Conservation (phyloP, 2,797 vertebrate genomes). For the Melanotaenia parkinsoni region DNA sequence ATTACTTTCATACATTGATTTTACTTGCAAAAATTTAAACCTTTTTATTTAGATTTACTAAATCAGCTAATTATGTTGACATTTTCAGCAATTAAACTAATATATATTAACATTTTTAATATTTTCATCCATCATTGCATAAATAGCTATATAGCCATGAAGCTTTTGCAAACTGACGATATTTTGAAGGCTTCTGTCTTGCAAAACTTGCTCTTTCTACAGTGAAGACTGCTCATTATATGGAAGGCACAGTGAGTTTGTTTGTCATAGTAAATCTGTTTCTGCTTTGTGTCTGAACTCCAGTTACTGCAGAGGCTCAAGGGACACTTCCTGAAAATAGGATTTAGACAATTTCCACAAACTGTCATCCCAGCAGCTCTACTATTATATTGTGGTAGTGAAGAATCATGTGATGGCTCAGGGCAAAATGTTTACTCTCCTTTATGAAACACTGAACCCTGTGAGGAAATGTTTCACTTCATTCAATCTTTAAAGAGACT, state of each 20-base stretch:
- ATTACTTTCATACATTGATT: background rate
- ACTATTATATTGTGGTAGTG: constrained; percentile 40
- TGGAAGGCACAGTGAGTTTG: constrained; percentile 24
- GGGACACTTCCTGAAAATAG: constrained; percentile 61
- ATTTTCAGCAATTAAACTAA: background rate
- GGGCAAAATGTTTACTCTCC: constrained; percentile 36
- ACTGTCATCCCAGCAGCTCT: constrained; percentile 49
- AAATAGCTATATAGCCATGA: background rate
- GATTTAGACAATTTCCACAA: constrained; percentile 66
- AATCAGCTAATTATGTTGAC: background rate
- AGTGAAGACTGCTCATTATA: constrained; percentile 27
- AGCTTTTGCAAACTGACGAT: background rate
- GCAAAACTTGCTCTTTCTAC: background rate
- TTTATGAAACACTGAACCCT: constrained; percentile 49
- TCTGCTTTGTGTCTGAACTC: constrained; percentile 48
- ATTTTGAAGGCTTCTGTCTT: background rate
- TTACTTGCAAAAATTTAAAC: background rate
- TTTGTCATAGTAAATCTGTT: constrained; percentile 57
- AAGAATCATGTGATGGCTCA: constrained; percentile 38
- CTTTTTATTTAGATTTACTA: background rate
- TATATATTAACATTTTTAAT: no score
- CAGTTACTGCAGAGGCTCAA: constrained; percentile 35
- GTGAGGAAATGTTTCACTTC: constrained; percentile 46
- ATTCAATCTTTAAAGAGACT: constrained; percentile 49
- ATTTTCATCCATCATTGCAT: background rate